Conservation (phyloP, 1,140 invertebrate genomes). For the Oryzaephilus surinamensis region DNA sequence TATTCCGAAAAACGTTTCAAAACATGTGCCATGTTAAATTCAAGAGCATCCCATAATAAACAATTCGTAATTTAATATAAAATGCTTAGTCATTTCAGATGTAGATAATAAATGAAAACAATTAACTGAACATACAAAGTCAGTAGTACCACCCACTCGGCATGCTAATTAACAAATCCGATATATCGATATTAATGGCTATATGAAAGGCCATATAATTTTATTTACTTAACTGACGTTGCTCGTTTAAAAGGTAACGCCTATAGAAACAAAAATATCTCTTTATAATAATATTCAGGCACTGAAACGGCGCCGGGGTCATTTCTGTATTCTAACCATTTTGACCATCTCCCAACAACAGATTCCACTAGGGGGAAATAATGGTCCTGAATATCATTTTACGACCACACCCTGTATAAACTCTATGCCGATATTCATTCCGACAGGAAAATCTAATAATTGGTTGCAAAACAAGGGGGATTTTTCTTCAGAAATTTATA, state of each 20-base stretch:
- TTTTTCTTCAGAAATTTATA: no score
- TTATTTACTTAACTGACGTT: conserved; percentile 26
- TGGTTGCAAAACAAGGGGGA: no score
- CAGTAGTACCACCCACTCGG: conserved; percentile 17
- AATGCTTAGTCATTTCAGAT: conserved; percentile 6
- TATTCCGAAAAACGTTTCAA: conserved; percentile 5
- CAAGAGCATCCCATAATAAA: no score
- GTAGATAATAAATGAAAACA: conserved; percentile 13
- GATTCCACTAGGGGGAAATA: no score
- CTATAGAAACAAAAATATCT: conserved; percentile 24
- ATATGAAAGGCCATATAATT: conserved; percentile 24
- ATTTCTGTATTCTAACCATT: no score
- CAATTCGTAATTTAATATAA: no score
- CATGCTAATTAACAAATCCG: conserved; percentile 15
- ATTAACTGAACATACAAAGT: conserved; percentile 9
- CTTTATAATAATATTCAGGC: conserved; percentile 26
- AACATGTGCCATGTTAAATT: conserved; percentile 6
- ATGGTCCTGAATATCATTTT: no score
- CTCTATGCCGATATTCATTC: no score
- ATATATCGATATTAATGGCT: conserved; percentile 16
- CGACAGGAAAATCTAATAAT: no score
- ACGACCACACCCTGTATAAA: no score
- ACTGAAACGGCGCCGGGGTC: conserved; percentile 13
- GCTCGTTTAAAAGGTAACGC: conserved; percentile 20
- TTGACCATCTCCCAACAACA: no score